Percentiles rank a stretch among this genome's conserved stretches.
Conservation (phyloP, 2,888 invertebrate species). For the Rhodophaea formosa region DNA sequence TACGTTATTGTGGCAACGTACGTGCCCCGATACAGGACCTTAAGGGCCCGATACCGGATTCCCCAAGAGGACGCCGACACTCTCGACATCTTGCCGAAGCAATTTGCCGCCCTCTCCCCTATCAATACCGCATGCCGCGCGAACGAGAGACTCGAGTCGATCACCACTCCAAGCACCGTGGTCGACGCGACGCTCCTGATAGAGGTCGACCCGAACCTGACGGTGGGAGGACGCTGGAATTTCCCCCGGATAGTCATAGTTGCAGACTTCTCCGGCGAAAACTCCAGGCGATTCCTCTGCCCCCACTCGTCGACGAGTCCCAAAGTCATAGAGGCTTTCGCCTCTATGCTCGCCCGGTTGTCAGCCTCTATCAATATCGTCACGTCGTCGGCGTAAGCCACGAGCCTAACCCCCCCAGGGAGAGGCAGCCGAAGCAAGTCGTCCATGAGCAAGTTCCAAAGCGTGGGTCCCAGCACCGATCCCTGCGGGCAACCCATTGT, state of each 20-base stretch:
- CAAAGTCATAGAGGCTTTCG: background rate
- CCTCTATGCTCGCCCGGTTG: background rate
- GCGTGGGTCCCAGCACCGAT: constrained; percentile 21
- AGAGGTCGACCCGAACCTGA: background rate
- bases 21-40: constrained; percentile 29
- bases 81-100: constrained; percentile 28
- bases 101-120: constrained; percentile 22
- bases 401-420: background rate
- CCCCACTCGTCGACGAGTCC: constrained; percentile 3
- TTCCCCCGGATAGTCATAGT: constrained; percentile 14
- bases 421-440: background rate
- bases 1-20: constrained; percentile 26
- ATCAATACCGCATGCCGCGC: constrained; percentile 19
- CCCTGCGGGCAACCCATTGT: constrained; percentile 24
- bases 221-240: background rate
- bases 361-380: background rate
- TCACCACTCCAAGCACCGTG: background rate
- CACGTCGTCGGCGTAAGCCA: constrained; percentile 5
- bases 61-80: constrained; percentile 30
- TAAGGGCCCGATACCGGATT: constrained; percentile 22
- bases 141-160: background rate
- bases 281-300: constrained; percentile 7
- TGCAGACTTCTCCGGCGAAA: constrained; percentile 16
- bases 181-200: background rate
- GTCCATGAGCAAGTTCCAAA: constrained; percentile 21